Evolutionary conservation across 92 coral and sea anemone genomes (phyloP).

Genomic region (Virgularia gustaviana): DNA sequence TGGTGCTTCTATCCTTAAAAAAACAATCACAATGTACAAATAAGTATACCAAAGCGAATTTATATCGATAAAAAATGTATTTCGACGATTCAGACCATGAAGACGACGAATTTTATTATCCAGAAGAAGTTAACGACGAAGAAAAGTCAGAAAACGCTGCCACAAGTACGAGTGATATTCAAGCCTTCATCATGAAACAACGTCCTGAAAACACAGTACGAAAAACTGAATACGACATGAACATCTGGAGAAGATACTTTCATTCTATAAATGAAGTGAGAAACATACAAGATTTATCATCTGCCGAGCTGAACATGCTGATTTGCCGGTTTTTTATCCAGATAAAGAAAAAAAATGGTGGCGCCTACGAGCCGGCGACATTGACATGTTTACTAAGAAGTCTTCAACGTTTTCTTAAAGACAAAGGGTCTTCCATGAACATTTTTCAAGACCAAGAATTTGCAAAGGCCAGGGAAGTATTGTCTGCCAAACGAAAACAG

Average conservation of each 20-base stretch:
- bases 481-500: conserved; percentile 38
- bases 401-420: conserved; percentile 28
- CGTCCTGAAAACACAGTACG: conserved; percentile 7
- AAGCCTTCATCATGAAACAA: not conserved
- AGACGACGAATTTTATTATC: too few relatives aligned
- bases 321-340: conserved; percentile 29
- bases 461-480: conserved; percentile 36
- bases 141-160: too few relatives aligned
- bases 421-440: conserved; percentile 3
- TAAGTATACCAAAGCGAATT: too few relatives aligned
- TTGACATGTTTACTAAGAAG: conserved; percentile 34
- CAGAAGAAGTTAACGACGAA: too few relatives aligned
- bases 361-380: conserved; percentile 47
- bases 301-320: conserved; percentile 33
- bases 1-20: too few relatives aligned
- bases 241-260: conserved; percentile 1
- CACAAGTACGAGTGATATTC: too few relatives aligned
- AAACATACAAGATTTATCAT: conserved; percentile 32
- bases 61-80: too few relatives aligned
- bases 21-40: too few relatives aligned
- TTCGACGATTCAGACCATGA: too few relatives aligned
- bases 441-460: conserved; percentile 42
- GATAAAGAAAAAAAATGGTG: conserved; percentile 32
- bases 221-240: conserved; percentile 28
- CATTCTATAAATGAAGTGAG: not conserved